A percentile compares a stretch with the other conserved stretches of the same genome.
Conservation (phyloP, 2,888 invertebrate genomes). For the Orchestes rusci region DNA sequence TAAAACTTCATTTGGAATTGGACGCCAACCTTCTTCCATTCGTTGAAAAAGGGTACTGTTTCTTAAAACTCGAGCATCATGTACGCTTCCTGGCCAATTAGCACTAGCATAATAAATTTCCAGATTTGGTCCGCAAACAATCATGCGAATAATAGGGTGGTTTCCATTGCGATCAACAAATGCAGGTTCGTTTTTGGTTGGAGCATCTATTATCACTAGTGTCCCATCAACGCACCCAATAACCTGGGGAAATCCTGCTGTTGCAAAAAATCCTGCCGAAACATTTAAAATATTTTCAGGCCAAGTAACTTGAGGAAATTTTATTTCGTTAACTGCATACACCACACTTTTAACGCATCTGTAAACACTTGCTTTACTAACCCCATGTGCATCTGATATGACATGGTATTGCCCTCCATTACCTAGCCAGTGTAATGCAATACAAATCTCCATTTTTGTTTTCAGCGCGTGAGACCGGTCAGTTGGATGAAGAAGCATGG, state of each 20-base stretch:
- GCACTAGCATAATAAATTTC: neutral
- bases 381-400: no score
- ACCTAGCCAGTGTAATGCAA: no score
- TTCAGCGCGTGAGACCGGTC: no score
- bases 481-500: no score
- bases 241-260: conserved; percentile 1
- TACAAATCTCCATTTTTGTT: no score
- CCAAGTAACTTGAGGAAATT: neutral
- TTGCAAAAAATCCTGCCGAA: neutral
- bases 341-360: no score
- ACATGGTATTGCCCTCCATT: no score
- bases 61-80: neutral
- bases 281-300: neutral
- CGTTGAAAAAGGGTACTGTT: conserved; percentile 3
- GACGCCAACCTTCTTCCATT: conserved; percentile 4
- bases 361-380: neutral
- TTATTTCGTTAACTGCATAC: neutral
- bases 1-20: conserved; percentile 1
- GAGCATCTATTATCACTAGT: conserved; percentile 1
- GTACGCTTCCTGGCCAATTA: no score
- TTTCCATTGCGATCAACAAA: conserved; percentile 1
- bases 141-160: neutral
- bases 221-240: conserved; percentile 2
- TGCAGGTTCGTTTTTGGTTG: conserved; percentile 2
- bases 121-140: neutral